Base-by-base conservation (phyloP, 37 sponge, comb jelly and placozoan genomes). In the Ianthella basta region DNA sequence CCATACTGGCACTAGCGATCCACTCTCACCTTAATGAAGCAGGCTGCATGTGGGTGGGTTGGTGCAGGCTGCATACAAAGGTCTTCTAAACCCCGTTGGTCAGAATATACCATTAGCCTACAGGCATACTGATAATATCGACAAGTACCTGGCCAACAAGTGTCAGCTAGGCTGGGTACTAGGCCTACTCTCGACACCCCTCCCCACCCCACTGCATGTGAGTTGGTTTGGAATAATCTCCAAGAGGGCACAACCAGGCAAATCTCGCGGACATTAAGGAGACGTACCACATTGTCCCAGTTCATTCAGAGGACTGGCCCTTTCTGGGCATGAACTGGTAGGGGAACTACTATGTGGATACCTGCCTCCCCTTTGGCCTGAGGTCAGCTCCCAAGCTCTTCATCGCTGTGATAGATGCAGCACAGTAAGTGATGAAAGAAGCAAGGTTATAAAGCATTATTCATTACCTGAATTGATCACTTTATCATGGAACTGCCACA, bases 201-300 rank as follows among this genome's bases (percentile, higher is more conserved):
- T 60, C 16, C 1, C 55, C 13, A 53, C 27, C 2, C 27, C 16
- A 0, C 3, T 73, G 1, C 74, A 44, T 29, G 12, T 12, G 0
- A 56, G 20, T 19, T 20, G 72, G 12, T 23, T 72, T 40, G 72
- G 84, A 33, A 56, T 72, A 21, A 55, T 72, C n/a, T 38, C 73
- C 72, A 27, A 84, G 69, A 29, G 23, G 69, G 3, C 59, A 24
- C 80, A 55, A 10, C 80, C 39, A 10, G 82, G 70, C 20, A 85
- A 72, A 41, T 89, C 86, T 86, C 30, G 90, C 19, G 19, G 89
- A 89, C 72, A 80, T 89, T 27, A 55, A 89, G 44, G 20, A 24
- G 27, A 81, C 89, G 0, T 89, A 79, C 64, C 68, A 85, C 20
- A 4, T 83, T 25, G 53, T 82, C 23, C 88, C 88, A 25, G 88